phyloP scores from a whole-genome alignment of 2,113 vertebrate species.

The Cacatua alba region DNA sequence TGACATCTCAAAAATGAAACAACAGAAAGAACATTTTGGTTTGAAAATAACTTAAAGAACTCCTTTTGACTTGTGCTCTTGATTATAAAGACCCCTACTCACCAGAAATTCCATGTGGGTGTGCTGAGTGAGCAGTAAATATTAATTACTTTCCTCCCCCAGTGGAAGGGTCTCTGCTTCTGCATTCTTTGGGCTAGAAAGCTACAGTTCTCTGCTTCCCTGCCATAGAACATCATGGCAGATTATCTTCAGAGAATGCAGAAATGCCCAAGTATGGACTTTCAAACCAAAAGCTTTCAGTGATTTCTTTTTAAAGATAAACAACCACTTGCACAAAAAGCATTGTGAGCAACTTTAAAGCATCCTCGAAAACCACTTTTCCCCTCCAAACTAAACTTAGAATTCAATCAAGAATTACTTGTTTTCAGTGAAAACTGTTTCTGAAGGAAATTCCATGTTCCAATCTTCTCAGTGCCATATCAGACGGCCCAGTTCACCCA shows the following conservation, averaged over 20 bases:
- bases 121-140: neutral
- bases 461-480: accelerated
- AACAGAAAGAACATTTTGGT: neutral
- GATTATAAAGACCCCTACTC: slow-evolving; percentile 17
- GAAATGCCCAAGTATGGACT: neutral
- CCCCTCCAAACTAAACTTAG: neutral
- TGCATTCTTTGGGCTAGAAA: slow-evolving; percentile 25
- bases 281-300: neutral
- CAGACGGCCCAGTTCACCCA: neutral
- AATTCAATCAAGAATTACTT: neutral
- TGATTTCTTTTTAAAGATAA: neutral
- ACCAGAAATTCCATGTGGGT: slow-evolving; percentile 6
- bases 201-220: neutral
- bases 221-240: neutral
- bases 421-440: neutral
- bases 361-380: neutral
- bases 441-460: neutral
- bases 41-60: neutral
- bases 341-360: neutral
- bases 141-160: slow-evolving; percentile 46
- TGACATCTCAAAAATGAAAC: neutral
- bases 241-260: neutral
- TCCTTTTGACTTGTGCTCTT: neutral
- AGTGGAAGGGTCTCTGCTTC: slow-evolving; percentile 5
- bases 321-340: neutral